Evolutionary conservation across 2,888 invertebrate genomes (phyloP).

Genomic region (Isotomurus palustris): DNA sequence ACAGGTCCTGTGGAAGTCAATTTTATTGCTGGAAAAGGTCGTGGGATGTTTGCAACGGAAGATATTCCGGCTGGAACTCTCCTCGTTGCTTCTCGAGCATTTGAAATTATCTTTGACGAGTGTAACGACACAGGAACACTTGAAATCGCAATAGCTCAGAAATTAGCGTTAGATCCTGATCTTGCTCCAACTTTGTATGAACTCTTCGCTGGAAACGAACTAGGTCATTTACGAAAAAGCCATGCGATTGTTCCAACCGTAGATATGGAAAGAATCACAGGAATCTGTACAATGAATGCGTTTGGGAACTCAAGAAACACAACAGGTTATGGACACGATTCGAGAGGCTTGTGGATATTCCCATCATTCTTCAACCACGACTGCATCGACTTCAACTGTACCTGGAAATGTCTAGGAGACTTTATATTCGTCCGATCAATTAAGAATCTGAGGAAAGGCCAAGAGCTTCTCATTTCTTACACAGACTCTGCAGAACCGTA

Average conservation of each 20-base stretch:
- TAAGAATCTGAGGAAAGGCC: constrained; percentile 16
- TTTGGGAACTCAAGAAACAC: constrained; percentile 28
- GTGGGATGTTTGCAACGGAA: constrained; percentile 25
- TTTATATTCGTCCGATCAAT: constrained; percentile 23
- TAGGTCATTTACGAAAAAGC: constrained; percentile 14
- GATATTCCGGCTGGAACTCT: constrained; percentile 21
- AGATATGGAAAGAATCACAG: constrained; percentile 24
- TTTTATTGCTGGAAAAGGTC: constrained; percentile 19
- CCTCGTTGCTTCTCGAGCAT: constrained; percentile 28
- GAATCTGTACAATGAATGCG: constrained; percentile 24
- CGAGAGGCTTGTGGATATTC: constrained; percentile 28
- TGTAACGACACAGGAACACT: constrained; percentile 21
- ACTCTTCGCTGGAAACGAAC: constrained; percentile 21
- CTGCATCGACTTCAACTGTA: constrained; percentile 28
- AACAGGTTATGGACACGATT: constrained; percentile 26
- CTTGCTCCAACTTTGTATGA: constrained; percentile 14
- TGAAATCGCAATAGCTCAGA: constrained; percentile 25
- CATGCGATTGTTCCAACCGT: background rate
- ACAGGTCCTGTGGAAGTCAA: background rate
- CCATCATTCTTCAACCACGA: constrained; percentile 29
- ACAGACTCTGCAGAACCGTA: constrained; percentile 8
- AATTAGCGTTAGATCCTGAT: constrained; percentile 11
- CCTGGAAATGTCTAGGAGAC: constrained; percentile 34
- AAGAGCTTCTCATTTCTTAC: constrained; percentile 27
- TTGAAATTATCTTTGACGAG: constrained; percentile 29